phyloP scores from a whole-genome alignment of 1,140 invertebrate genomes.

The Rhopalosiphum padi region DNA sequence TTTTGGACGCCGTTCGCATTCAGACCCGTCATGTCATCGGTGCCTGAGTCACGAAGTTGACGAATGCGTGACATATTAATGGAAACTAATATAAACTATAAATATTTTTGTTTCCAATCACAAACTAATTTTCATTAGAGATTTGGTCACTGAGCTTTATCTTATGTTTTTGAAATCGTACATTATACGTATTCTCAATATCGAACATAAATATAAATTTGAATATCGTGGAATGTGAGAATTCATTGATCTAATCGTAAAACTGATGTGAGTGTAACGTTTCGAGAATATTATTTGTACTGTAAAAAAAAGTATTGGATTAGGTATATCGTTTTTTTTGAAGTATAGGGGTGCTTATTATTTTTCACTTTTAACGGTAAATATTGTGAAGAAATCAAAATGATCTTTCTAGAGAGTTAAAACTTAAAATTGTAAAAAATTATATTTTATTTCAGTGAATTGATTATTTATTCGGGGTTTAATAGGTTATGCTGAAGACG shows the following conservation, averaged over 20 bases:
- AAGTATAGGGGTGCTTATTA: background rate
- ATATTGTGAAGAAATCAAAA: background rate
- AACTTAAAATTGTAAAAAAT: background rate
- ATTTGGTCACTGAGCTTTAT: too few species aligned
- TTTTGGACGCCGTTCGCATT: background rate
- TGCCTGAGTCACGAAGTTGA: too few species aligned
- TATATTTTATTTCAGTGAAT: background rate
- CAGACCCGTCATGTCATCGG: background rate
- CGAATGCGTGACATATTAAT: background rate
- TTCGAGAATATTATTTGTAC: too few species aligned
- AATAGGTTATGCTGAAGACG: conserved; percentile 86
- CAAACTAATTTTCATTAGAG: background rate
- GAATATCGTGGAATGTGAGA: too few species aligned
- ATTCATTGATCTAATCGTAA: too few species aligned
- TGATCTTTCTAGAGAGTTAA: background rate
- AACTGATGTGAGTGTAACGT: too few species aligned
- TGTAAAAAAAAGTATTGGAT: too few species aligned
- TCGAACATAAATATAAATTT: too few species aligned
- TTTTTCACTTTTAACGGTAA: background rate
- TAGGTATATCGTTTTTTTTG: background rate
- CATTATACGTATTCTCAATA: too few species aligned
- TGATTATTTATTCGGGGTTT: conserved; percentile 60
- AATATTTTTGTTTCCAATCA: background rate
- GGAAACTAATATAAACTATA: background rate
- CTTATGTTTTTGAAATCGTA: too few species aligned